Base-by-base conservation (phyloP, 2,888 invertebrate species). In the Serrognathus titanus region DNA sequence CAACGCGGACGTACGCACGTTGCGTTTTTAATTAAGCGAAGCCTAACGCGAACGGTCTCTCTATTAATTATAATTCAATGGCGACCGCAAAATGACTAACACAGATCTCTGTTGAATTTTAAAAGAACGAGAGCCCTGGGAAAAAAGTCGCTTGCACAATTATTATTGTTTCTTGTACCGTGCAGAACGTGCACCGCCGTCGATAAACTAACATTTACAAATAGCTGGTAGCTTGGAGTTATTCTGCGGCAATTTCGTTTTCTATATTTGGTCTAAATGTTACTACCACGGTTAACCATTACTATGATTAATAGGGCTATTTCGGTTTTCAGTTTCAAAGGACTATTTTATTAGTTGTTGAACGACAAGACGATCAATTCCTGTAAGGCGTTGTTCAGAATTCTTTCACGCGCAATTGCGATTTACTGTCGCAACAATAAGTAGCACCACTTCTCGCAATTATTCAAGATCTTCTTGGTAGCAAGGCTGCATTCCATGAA, bases 91-190 rank as follows among this genome's bases (percentile, higher is more conserved):
- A 51, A 55, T 50, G 49, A 54, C 49, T 20, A 54, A 54, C 40
- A 49, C 49, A 49, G 37, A 47, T 49, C 37, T 39, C n/a, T 10
- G 35, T 31, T 54, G 43, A 11, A 41, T 54, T 49, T 20, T 24
- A 31, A 20, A 49, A 48, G 16, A n/a, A 40, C 36, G 3, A 36
- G 9, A 36, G 9, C 43, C 43, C 20, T 55, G 50, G 55, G 55
- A 55, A 55, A 53, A 55, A 55, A 49, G 40, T 11, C 13, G 35
- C 48, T 55, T 55, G 55, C 50, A 37, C 48, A 53, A 53, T 53
- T 37, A 40, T 39, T 47, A 40, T 51, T 51, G 39, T 40, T 48
- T 13, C n/a, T 48, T 20, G 31, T 24, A 31, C 20, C 48, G 12
- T 20, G 10, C 10, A 10, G 52, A 53, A 37, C 37, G 37, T 9